Evolutionary conservation across 2,888 invertebrate species (phyloP).

Genomic region (Spodoptera littoralis): DNA sequence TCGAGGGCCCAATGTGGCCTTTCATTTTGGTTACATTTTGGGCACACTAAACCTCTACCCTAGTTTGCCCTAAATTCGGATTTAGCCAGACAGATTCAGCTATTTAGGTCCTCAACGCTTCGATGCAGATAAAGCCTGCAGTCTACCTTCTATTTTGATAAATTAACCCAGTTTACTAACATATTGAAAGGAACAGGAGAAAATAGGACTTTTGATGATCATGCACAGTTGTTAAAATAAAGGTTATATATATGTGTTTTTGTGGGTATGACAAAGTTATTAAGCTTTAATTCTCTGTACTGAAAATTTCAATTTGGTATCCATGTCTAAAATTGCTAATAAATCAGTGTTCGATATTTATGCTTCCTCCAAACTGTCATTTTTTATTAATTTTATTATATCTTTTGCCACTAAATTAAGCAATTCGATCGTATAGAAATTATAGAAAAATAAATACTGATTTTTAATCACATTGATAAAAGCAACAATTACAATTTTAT

Average conservation of each 20-base stretch:
- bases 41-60: slow-evolving; percentile 4
- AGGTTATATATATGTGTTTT: no score
- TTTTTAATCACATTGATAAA: neutral
- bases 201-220: neutral
- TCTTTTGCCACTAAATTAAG: no score
- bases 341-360: no score
- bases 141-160: slow-evolving; percentile 13
- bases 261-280: no score
- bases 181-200: neutral
- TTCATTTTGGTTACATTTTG: neutral
- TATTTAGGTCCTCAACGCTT: slow-evolving; percentile 20
- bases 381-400: no score
- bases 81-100: slow-evolving; percentile 22
- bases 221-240: no score
- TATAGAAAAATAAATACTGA: neutral
- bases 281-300: neutral
- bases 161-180: neutral
- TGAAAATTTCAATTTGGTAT: no score
- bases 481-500: neutral
- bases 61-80: slow-evolving; percentile 14
- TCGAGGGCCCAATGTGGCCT: neutral
- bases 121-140: slow-evolving; percentile 14
- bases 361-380: no score
- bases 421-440: no score
- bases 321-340: no score